phyloP scores from a whole-genome alignment of 2,888 invertebrate genomes.

The Plagodis dolabraria region DNA sequence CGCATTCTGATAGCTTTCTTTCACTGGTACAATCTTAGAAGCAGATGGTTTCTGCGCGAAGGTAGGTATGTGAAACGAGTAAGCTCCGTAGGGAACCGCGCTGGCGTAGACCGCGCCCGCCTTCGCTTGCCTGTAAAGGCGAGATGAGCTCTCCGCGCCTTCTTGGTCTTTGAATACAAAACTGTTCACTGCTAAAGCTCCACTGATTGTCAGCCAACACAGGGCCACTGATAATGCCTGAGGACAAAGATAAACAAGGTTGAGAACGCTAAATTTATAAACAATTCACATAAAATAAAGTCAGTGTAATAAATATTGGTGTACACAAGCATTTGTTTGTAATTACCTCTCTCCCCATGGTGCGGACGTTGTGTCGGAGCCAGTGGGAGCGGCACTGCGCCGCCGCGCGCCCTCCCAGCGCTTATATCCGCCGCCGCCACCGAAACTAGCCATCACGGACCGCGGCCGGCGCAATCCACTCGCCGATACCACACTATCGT shows the following conservation, averaged over 20 bases:
- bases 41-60: conserved; percentile 54
- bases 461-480: too few relatives aligned
- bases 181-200: conserved; percentile 49
- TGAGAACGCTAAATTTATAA: conserved; percentile 18
- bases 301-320: not conserved
- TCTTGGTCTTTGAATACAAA: conserved; percentile 55
- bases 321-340: conserved; percentile 10
- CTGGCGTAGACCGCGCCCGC: conserved; percentile 70
- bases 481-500: too few relatives aligned
- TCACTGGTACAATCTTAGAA: conserved; percentile 59
- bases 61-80: conserved; percentile 66
- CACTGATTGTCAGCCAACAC: conserved; percentile 60
- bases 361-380: conserved; percentile 59
- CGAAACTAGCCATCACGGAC: too few relatives aligned
- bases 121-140: conserved; percentile 60
- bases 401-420: conserved; percentile 58
- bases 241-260: conserved; percentile 44
- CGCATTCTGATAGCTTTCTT: conserved; percentile 59
- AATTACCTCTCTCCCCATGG: conserved; percentile 76
- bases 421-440: conserved; percentile 59
- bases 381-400: conserved; percentile 68
- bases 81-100: conserved; percentile 66
- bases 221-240: conserved; percentile 64
- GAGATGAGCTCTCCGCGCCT: conserved; percentile 65
- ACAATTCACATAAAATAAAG: not conserved